A percentile compares a stretch with the other conserved stretches of the same genome.
These are phyloP conservation scores for Eulithis prunata DNA, from an alignment of 2,888 invertebrate genomes.

Conservation along the genomic window DNA sequence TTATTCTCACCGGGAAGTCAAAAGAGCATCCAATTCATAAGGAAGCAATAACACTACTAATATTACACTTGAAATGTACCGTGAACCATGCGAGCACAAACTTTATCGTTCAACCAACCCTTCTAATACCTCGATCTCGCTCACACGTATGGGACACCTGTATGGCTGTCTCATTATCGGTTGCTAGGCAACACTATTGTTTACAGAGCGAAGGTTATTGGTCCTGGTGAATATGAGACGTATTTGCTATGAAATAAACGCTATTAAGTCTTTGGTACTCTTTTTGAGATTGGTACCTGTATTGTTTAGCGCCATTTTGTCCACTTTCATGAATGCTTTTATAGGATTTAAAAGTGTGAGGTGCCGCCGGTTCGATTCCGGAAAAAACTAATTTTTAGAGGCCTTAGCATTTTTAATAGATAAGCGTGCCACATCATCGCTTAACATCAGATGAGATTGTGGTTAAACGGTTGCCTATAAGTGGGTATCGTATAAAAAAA, in stretches of 20 bases:
- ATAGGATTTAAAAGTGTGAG: no score
- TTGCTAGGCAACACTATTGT: constrained; percentile 59
- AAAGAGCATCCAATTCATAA: constrained; percentile 45
- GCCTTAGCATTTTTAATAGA: no score
- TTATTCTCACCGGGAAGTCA: constrained; percentile 47
- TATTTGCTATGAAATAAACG: constrained; percentile 23
- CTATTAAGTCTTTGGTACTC: no score
- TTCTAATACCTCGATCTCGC: constrained; percentile 39
- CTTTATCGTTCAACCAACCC: constrained; percentile 72
- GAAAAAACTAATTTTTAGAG: no score
- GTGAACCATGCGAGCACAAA: constrained; percentile 54
- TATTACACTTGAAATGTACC: constrained; percentile 65
- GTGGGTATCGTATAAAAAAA: no score
- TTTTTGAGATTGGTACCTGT: constrained; percentile 12
- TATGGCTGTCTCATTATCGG: constrained; percentile 42
- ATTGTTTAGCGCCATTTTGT: constrained; percentile 23
- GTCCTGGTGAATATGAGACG: constrained; percentile 33
- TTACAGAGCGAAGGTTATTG: constrained; percentile 55
- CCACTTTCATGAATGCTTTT: not conserved
- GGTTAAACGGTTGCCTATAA: no score
- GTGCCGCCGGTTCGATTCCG: not conserved
- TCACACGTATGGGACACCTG: constrained; percentile 29
- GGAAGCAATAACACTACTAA: constrained; percentile 69
- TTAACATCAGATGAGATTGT: no score
- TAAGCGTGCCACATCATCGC: no score